These are phyloP conservation scores for Euura saliciscinereae DNA, from an alignment of 1,140 invertebrate species.

Conservation along the genomic window DNA sequence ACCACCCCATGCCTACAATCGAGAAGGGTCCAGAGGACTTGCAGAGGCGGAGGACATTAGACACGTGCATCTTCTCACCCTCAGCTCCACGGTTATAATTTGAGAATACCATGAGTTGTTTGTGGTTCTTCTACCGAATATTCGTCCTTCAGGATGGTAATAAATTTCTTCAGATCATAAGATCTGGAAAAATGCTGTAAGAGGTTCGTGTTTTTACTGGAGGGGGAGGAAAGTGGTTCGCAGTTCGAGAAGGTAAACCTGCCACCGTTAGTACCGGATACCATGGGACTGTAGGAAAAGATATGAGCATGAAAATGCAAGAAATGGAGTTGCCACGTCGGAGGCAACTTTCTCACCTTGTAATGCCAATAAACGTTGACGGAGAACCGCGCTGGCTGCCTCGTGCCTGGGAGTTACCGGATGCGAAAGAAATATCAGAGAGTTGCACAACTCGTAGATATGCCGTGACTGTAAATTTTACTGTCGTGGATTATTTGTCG, in stretches of 20 bases:
- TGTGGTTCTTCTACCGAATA: background rate
- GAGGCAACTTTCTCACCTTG: background rate
- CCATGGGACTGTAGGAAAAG: background rate
- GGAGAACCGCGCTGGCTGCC: background rate
- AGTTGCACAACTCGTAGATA: background rate
- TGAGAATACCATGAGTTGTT: background rate
- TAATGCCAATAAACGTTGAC: conserved; percentile 7
- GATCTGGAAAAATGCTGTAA: no score
- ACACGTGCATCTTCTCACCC: background rate
- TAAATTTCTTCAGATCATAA: no score
- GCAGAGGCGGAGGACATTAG: background rate
- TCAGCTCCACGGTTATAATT: background rate
- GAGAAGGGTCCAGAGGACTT: conserved; percentile 25
- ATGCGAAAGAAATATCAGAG: background rate
- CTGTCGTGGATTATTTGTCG: background rate
- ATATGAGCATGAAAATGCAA: conserved; percentile 4
- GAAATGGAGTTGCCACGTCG: conserved; percentile 1
- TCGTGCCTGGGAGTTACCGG: background rate
- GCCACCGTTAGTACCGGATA: background rate
- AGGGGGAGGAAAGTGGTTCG: no score
- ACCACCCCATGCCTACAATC: conserved; percentile 36
- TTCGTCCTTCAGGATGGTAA: no score
- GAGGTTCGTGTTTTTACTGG: no score
- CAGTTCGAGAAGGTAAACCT: background rate
- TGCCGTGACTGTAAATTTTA: background rate